phyloP scores from a whole-genome alignment of 2,888 invertebrate species.

The Odontothrips loti region DNA sequence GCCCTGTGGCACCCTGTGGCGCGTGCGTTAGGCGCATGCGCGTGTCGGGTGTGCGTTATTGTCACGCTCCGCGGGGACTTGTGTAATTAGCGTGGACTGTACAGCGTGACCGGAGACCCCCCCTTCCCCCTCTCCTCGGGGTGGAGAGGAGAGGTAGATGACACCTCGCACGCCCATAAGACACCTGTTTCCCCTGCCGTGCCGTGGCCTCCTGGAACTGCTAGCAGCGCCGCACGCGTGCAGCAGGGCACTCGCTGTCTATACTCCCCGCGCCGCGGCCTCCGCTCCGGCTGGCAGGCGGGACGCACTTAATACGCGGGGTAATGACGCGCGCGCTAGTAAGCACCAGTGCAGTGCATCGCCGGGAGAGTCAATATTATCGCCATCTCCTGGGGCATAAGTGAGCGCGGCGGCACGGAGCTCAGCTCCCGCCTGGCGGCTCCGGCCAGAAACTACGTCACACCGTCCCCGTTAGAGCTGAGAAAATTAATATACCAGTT shows the following conservation, averaged over 20 bases:
- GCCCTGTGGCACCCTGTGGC: too few relatives aligned
- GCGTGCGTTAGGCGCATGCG: background rate
- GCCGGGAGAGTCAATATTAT: slow-evolving; percentile 9
- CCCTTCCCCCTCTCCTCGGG: background rate
- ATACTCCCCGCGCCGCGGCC: slow-evolving; percentile 7
- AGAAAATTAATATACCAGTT: too few relatives aligned
- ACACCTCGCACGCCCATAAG: background rate
- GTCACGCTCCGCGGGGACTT: slow-evolving; percentile 5
- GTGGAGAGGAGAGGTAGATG: background rate
- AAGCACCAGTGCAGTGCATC: background rate
- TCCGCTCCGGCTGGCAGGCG: slow-evolving; percentile 12
- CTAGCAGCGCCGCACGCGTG: background rate
- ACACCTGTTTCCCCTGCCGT: slow-evolving; percentile 5
- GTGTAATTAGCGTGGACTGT: slow-evolving; percentile 4
- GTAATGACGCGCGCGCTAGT: background rate
- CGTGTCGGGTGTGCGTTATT: background rate
- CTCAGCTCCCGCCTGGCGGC: too few relatives aligned
- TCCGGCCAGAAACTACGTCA: too few relatives aligned
- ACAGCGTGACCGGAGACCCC: background rate
- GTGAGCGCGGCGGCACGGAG: too few relatives aligned
- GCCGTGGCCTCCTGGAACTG: background rate
- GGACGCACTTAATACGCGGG: slow-evolving; percentile 1
- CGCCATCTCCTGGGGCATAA: background rate
- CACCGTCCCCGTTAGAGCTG: too few relatives aligned
- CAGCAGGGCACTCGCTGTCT: background rate